Evolutionary conservation across 2,888 invertebrate species (phyloP), one percentile per base, ranked within the genome.

Genomic region (Pollenia angustigena): DNA sequence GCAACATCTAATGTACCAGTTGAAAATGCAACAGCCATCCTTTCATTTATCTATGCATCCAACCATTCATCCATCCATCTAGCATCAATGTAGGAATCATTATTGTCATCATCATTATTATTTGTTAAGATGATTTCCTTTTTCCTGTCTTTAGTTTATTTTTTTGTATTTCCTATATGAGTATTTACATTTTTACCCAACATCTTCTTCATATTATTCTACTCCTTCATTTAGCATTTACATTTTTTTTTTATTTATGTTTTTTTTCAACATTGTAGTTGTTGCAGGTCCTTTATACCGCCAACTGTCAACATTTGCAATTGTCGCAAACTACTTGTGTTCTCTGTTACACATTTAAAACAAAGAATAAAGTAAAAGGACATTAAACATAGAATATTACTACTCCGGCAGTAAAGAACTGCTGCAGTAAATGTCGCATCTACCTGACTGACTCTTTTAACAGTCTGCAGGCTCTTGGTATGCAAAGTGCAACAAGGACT

Each of bases 81-180:
- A 68, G 66, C 82, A 83, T 75, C 80, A 83, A 75, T 85, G 83
- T 60, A 72, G 54, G 54, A 72, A 32, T 62, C 50, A 64, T 79
- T 72, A 66, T 72, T 52, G 54, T 78, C 42, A 58, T 58, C 32
- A 58, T 50, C 60, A 40, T 82, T 72, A 81, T 84, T 81, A 88
- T 88, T 86, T 88, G 84, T 88, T 71, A 69, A 86, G 86, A 84
- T 88, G 85, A 88, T 88, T 88, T 88, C 88, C 88, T 84, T 81
- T 85, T 88, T 85, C 85, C 85, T 87, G 81, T 82, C 81, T 85
- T 85, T 85, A 82, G 84, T 87, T 54, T 42, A 56, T 84, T 60
- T 23, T 64, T 68, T 75, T 68, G 18, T 18, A 66, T 74, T 74
- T 66, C 60, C 74, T 64, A 16, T 68, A 44, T 42, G 52, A 44